Evolutionary conservation across 2,888 invertebrate species (phyloP).

Genomic region (Psococerastis gibbosa): DNA sequence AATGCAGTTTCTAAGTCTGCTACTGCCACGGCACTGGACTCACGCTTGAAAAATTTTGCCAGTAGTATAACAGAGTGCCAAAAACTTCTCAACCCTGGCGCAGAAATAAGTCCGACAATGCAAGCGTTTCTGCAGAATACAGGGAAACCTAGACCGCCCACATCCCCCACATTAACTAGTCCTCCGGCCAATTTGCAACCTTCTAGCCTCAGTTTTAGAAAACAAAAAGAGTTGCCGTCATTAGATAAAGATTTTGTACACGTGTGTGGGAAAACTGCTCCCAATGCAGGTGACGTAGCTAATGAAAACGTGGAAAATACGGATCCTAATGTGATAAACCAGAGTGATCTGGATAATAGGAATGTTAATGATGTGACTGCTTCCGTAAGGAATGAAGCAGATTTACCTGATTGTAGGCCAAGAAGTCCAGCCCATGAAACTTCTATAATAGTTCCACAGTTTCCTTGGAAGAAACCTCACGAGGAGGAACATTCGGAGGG

Average conservation of each 20-base stretch:
- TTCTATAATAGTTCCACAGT: conserved; percentile 42
- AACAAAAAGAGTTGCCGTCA: conserved; percentile 16
- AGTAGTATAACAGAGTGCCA: conserved; percentile 77
- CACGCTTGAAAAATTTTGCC: conserved; percentile 64
- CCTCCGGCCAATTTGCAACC: conserved; percentile 17
- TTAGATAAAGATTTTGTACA: conserved; percentile 20
- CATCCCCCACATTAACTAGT: conserved; percentile 22
- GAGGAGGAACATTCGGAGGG: conserved; percentile 11
- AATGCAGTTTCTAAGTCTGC: conserved; percentile 56
- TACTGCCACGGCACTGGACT: conserved; percentile 66
- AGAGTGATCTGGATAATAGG: conserved; percentile 14
- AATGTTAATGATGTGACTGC: conserved; percentile 15
- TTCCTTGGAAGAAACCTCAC: conserved; percentile 28
- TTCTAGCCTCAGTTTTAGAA: conserved; percentile 9
- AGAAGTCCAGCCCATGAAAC: conserved; percentile 44
- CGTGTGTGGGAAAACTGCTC: conserved; percentile 18
- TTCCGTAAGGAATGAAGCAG: conserved; percentile 14
- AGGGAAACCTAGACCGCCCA: conserved; percentile 25
- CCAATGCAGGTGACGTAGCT: too few species aligned
- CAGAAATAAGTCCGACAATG: conserved; percentile 46
- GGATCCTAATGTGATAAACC: conserved; percentile 11
- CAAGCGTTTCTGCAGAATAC: conserved; percentile 41
- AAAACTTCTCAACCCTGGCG: conserved; percentile 61
- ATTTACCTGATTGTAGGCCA: conserved; percentile 27
- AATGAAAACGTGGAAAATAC: conserved; percentile 10